phyloP scores from a whole-genome alignment of 2,113 vertebrate genomes.

The Erythrocercus mccallii region DNA sequence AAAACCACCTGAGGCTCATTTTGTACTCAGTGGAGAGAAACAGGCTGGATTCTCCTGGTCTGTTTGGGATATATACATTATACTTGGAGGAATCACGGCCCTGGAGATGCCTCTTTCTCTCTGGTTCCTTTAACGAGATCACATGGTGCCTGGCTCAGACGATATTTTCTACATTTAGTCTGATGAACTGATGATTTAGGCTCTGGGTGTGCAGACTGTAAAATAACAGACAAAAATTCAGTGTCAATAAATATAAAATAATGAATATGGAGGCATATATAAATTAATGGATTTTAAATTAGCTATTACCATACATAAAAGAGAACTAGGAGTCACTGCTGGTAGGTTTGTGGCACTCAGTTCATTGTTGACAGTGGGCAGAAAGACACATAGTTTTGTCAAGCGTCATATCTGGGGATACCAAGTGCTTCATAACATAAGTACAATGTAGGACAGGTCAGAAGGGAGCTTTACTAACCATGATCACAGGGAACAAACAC shows the following conservation, averaged over 20 bases:
- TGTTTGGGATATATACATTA: neutral
- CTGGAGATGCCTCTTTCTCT: neutral
- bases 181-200: neutral
- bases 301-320: neutral
- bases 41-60: neutral
- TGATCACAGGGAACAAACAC: neutral
- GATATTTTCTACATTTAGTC: neutral
- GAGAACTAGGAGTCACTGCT: neutral
- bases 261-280: neutral
- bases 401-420: neutral
- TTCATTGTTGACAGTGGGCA: neutral
- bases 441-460: neutral
- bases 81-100: neutral
- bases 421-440: neutral
- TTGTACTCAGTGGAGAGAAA: neutral
- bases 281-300: slow-evolving; percentile 21
- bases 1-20: neutral
- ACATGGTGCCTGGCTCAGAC: neutral
- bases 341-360: neutral
- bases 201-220: neutral
- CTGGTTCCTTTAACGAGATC: neutral
- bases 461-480: neutral
- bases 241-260: slow-evolving; percentile 3
- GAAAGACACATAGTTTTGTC: neutral
- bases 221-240: slow-evolving; percentile 14